These are phyloP conservation scores for Echinops telfairi DNA, from an alignment of 2,113 vertebrate genomes.

Conservation along the genomic window DNA sequence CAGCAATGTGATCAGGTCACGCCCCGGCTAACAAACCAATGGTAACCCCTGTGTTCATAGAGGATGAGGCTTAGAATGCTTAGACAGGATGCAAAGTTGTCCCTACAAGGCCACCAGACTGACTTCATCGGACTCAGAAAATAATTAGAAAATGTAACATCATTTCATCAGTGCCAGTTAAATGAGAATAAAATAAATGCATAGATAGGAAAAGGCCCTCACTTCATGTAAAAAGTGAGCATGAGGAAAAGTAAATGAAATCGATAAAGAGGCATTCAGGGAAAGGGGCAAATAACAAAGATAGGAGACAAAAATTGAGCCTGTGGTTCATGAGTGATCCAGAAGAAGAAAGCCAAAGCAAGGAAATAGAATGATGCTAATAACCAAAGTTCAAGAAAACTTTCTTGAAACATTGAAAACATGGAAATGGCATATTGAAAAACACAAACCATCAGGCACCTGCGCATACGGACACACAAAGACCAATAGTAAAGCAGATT, in stretches of 20 bases:
- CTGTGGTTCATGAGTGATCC: background rate
- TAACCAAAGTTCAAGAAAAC: conserved; percentile 1
- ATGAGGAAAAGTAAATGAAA: background rate
- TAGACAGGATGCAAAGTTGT: background rate
- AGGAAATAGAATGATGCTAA: background rate
- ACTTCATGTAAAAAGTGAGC: background rate
- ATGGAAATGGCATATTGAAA: conserved; percentile 30
- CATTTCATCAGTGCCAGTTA: background rate
- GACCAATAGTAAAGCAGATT: background rate
- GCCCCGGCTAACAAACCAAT: background rate
- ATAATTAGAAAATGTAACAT: conserved; percentile 12
- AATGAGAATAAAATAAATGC: background rate
- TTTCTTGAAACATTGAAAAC: background rate
- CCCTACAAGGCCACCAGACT: background rate
- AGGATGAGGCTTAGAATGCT: background rate
- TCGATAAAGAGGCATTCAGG: background rate
- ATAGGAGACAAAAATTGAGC: background rate
- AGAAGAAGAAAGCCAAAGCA: background rate
- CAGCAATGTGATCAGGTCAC: background rate
- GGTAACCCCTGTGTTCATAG: accelerated
- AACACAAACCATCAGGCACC: background rate
- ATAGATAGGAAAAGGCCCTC: background rate
- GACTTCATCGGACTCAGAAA: background rate
- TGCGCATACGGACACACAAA: background rate
- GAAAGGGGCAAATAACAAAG: background rate